phyloP scores from a whole-genome alignment of 1,140 invertebrate genomes.

The Atta colombica region DNA sequence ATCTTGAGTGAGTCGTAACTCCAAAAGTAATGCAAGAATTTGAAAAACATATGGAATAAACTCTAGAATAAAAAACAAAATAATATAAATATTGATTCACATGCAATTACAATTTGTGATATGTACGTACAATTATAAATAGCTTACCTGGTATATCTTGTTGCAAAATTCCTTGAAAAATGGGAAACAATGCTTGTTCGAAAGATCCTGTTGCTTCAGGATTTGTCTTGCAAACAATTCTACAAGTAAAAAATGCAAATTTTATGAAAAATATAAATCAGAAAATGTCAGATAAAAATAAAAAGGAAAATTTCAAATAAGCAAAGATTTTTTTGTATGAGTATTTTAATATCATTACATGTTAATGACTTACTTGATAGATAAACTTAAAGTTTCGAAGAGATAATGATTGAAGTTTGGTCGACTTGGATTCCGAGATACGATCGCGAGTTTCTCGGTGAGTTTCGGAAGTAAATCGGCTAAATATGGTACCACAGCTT shows the following conservation, averaged over 20 bases:
- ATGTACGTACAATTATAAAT: constrained; percentile 21
- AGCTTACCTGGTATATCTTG: constrained; percentile 94
- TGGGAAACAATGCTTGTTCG: constrained; percentile 96
- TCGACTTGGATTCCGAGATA: constrained; percentile 98
- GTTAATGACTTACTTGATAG: constrained; percentile 90
- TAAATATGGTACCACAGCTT: constrained; percentile 93
- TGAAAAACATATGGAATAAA: constrained; percentile 99
- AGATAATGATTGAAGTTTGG: constrained; percentile 99
- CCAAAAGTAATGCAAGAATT: constrained; percentile 96
- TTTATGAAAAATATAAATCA: constrained; percentile 18
- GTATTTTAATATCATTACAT: not conserved
- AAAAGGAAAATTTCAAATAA: constrained; percentile 38
- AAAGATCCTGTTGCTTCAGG: constrained; percentile 94
- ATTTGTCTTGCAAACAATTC: constrained; percentile 94
- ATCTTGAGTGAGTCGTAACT: constrained; percentile 89
- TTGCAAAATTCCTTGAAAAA: constrained; percentile 96
- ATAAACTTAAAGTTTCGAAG: constrained; percentile 96
- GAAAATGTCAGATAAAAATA: constrained; percentile 7
- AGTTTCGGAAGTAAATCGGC: constrained; percentile 93
- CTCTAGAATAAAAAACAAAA: constrained; percentile 88
- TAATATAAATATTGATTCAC: not conserved
- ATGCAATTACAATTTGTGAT: constrained; percentile 14
- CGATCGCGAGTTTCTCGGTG: constrained; percentile 93
- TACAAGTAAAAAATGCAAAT: constrained; percentile 80
- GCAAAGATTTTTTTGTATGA: constrained; percentile 5